Evolutionary conservation across 2,113 vertebrate genomes (phyloP).

Genomic region (Notiomystis cincta): DNA sequence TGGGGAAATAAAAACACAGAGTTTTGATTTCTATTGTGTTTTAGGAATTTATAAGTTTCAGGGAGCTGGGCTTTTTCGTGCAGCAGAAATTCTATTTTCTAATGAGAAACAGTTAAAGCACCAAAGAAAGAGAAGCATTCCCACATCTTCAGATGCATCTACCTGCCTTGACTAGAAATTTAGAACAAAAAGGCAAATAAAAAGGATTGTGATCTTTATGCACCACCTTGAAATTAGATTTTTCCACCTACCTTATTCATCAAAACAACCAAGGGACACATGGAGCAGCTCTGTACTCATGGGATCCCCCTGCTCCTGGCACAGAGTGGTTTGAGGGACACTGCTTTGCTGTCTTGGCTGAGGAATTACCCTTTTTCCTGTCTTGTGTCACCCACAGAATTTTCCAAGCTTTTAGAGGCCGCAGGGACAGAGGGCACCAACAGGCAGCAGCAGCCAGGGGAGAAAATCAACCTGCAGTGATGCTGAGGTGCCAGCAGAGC

Average conservation of each 20-base stretch:
- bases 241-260: background rate
- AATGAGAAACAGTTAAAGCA: background rate
- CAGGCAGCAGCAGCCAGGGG: background rate
- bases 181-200: background rate
- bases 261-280: background rate
- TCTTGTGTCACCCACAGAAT: background rate
- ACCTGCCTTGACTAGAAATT: background rate
- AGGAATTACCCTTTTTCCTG: background rate
- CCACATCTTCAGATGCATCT: background rate
- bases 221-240: background rate
- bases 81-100: background rate
- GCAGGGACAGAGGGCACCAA: background rate
- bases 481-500: background rate
- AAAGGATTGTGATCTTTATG: background rate
- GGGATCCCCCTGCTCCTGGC: accelerated
- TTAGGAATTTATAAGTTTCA: background rate
- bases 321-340: background rate
- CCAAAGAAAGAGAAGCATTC: background rate
- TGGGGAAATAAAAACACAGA: background rate
- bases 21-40: background rate
- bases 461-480: background rate
- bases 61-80: background rate
- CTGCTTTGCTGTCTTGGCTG: background rate
- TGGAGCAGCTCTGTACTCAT: accelerated
- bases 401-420: background rate